Evolutionary conservation across 2,888 invertebrate genomes (phyloP), one percentile per base, ranked within the genome.

Genomic region (Rutpela maculata): DNA sequence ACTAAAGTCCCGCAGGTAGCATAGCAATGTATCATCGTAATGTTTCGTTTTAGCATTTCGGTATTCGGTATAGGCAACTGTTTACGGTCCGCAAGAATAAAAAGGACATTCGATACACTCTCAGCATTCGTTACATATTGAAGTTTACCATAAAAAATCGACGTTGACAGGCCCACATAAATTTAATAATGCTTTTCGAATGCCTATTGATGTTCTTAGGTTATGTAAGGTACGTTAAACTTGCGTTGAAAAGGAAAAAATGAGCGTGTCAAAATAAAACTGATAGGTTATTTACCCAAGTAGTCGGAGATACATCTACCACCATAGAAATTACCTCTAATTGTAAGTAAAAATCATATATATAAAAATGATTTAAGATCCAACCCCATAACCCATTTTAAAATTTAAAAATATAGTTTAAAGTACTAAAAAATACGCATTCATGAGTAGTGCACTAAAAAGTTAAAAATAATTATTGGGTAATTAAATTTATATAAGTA

Each of bases 1-100:
- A 75, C 73, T 65, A 63, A n/a, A 78, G 67, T 80, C 78, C 80
- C 80, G 71, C 78, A 80, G 78, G 80, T 77, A 79, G 69, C 69
- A 79, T 78, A 76, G 38, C 63, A 63, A 63, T 63, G 63, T 74
- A 80, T 78, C 80, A 77, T 78, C 71, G 78, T 80, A 75, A 76
- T 65, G 80, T 76, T 62, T 55, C 71, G 55, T 67, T 50, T 72
- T 55, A 59, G 31, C 6, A 31, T 60, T 70, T 62, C 19, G 62
- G 26, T 62, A n/a, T 62, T 31, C n/a, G 26, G n/a, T n/a, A 22
- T 15, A 43, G 43, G 43, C 43, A 43, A n/a, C n/a, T 50, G 15
- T 50, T 50, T 50, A 50, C 50, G 50, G 15, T n/a, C n/a, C 1
- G 15, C 6, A 15, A 50, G 50, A 50, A 50, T 50, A 6, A 50